A percentile compares a stretch with the other conserved stretches of the same genome.
Conservation (phyloP, 2,797 vertebrate genomes). For the Acanthurus leucopareius region DNA sequence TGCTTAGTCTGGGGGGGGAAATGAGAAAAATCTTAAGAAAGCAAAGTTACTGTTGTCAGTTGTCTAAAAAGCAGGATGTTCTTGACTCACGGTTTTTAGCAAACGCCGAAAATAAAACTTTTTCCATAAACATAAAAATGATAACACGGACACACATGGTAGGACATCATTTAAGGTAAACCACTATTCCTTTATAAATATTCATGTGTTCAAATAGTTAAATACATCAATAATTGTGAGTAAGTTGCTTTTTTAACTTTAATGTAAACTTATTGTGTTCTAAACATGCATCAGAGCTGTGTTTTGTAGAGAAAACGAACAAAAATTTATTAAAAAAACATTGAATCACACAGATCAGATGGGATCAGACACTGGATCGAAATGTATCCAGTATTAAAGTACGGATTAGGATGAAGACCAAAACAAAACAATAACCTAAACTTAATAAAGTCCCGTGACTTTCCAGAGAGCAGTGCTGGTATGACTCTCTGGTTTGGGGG, state of each 20-base stretch:
- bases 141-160: too few relatives aligned
- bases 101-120: too few relatives aligned
- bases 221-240: too few relatives aligned
- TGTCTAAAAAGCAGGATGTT: not conserved
- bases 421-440: conserved; percentile 1
- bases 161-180: too few relatives aligned
- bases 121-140: too few relatives aligned
- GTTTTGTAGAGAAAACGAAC: too few relatives aligned
- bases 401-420: not conserved
- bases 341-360: not conserved
- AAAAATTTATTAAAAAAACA: not conserved
- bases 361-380: not conserved
- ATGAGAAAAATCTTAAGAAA: conserved; percentile 29
- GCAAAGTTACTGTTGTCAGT: not conserved
- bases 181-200: too few relatives aligned
- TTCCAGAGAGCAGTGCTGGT: not conserved
- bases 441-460: not conserved
- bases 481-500: not conserved
- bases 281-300: too few relatives aligned
- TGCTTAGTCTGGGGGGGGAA: conserved; percentile 28
- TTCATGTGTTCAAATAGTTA: too few relatives aligned
- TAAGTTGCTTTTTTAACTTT: too few relatives aligned
- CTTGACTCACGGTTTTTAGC: not conserved
- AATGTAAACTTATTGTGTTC: too few relatives aligned
- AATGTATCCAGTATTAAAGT: not conserved